Conservation (phyloP, 2,797 vertebrate genomes). For the Emydoidea blandingii region DNA sequence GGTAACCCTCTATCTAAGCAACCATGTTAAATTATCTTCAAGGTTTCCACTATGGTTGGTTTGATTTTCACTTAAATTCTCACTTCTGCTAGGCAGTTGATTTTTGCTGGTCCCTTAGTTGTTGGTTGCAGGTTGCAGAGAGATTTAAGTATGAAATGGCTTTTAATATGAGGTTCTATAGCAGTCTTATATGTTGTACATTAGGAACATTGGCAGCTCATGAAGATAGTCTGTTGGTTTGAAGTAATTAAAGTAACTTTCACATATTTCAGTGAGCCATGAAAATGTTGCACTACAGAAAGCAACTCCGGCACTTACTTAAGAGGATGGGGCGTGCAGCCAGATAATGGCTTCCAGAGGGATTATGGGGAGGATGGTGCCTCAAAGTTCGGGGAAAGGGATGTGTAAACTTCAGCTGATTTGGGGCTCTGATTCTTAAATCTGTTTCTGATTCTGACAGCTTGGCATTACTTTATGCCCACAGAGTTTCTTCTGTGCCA, state of each 20-base stretch:
- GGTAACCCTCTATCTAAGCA: rapidly evolving
- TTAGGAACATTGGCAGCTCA: not conserved
- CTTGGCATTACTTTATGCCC: not conserved
- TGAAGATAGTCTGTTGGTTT: rapidly evolving
- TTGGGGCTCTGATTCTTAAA: not conserved
- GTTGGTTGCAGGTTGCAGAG: rapidly evolving
- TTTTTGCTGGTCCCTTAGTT: not conserved
- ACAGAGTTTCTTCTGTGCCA: not conserved
- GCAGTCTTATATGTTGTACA: rapidly evolving
- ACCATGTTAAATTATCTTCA: rapidly evolving
- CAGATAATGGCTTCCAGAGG: not conserved
- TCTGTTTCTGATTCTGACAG: too few relatives aligned
- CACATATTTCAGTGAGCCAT: rapidly evolving
- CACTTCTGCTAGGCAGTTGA: not conserved
- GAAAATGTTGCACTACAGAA: not conserved
- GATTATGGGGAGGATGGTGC: not conserved
- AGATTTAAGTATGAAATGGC: rapidly evolving
- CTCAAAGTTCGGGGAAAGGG: not conserved
- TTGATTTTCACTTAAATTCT: not conserved
- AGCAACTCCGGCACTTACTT: not conserved
- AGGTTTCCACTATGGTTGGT: not conserved
- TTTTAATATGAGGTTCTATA: rapidly evolving
- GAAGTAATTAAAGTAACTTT: not conserved
- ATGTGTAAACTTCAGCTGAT: rapidly evolving
- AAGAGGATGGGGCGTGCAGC: not conserved